Percentiles rank a stretch among this genome's conserved stretches.
Conservation (phyloP, 2,113 vertebrate species). For the Gopherus evgoodei region DNA sequence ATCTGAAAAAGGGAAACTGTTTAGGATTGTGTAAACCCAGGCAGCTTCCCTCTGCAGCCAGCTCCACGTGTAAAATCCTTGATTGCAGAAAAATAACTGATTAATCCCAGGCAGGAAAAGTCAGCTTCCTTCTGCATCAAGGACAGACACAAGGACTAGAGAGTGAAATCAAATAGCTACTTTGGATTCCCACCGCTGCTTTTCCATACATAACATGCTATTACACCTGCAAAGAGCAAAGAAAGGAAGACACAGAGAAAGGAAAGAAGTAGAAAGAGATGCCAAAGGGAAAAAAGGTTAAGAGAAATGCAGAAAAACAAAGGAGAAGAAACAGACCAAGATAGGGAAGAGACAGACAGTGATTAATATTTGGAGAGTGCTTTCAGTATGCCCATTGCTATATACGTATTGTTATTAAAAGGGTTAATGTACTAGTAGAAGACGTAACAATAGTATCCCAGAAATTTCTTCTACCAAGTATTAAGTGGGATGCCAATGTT, state of each 20-base stretch:
- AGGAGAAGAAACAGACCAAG: background rate
- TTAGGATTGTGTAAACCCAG: background rate
- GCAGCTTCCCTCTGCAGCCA: background rate
- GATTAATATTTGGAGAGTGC: background rate
- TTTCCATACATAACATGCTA: background rate
- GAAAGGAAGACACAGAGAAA: background rate
- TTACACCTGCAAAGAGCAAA: background rate
- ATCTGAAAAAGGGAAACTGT: background rate
- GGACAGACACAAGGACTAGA: background rate
- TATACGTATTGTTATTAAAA: background rate
- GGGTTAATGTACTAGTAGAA: background rate
- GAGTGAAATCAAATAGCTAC: constrained; percentile 5
- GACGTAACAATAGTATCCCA: background rate
- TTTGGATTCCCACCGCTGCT: background rate
- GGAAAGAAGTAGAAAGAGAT: background rate
- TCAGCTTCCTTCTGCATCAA: constrained; percentile 52
- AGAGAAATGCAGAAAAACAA: background rate
- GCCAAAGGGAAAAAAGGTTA: rapidly evolving
- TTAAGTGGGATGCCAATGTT: background rate
- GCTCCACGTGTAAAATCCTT: background rate
- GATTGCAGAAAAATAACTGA: rapidly evolving
- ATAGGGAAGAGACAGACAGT: background rate
- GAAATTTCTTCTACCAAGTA: background rate
- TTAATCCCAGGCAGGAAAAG: constrained; percentile 40
- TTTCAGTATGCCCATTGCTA: background rate